These are phyloP conservation scores for Leptodactylus fallax DNA, from an alignment of 2,797 vertebrate species.

Conservation along the genomic window DNA sequence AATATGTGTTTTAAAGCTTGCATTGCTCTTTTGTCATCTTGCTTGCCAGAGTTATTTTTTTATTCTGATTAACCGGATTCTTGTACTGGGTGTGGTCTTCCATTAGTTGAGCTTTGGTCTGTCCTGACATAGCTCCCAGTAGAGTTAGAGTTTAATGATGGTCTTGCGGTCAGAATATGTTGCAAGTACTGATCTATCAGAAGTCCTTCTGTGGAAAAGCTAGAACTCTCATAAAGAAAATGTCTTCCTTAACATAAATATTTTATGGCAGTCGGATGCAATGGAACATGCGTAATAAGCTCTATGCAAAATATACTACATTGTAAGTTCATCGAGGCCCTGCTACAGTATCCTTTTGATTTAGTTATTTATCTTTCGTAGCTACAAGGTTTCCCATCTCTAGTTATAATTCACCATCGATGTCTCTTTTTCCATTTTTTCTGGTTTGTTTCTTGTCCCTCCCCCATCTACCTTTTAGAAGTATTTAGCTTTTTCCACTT, in stretches of 20 bases:
- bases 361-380: not conserved
- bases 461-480: not conserved
- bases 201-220: constrained; percentile 22
- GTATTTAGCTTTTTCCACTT: constrained; percentile 36
- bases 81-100: constrained; percentile 35
- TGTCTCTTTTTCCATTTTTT: not conserved
- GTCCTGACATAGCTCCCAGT: constrained; percentile 9
- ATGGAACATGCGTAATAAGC: not conserved
- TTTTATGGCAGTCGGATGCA: constrained; percentile 12
- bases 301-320: not conserved
- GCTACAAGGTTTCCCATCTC: not conserved
- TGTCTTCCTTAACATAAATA: constrained; percentile 25
- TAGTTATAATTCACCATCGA: too few species aligned
- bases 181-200: constrained; percentile 23
- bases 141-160: constrained; percentile 30
- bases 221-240: constrained; percentile 21
- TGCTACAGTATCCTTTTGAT: not conserved
- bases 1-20: not conserved
- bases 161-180: constrained; percentile 20
- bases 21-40: not conserved
- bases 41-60: not conserved
- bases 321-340: too few species aligned
- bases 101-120: constrained; percentile 13
- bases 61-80: constrained; percentile 4
- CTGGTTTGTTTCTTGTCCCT: not conserved